Base-by-base conservation (phyloP, 2,888 invertebrate species). In the Acholoe squamosa region DNA sequence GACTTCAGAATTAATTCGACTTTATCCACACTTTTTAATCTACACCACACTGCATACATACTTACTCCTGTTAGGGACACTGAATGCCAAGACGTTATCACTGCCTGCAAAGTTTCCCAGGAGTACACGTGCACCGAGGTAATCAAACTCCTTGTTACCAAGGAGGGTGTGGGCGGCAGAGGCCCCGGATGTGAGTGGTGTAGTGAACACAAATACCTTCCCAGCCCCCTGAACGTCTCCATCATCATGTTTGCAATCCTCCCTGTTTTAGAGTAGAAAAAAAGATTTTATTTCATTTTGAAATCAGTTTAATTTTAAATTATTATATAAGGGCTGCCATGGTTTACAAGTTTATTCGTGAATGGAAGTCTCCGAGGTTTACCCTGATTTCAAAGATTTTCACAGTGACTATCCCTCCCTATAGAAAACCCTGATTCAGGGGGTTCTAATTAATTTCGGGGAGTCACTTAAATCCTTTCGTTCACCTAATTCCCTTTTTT, bases 221-320 rank as follows among this genome's bases (percentile, higher is more conserved):
- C 92, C 92, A 19, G 84, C 92, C 7, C 90, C 71, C 71, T 91
- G 91, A n/a, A 90, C 34, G 71, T 91, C 88, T 28, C 31, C 67
- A 28, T 7, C 3, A n/a, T 80, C 31, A 51, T 51, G 84, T 3
- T 19, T 54, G 52, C 91, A 91, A 31, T 90, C 89, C 28, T 54
- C 84, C 84, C 91, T 91, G 76, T 22, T 22, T 33, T 34, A 5
- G 3, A 76, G 0, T 76, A 25, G 25, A 28, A 1, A 76, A 76
- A 3, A 3, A 43, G 43, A 43, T 7, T n/a, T n/a, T 54, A 14
- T 14, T 54, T 19, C 19, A 54, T 54, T 61, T 61, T 61, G 61
- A n/a, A n/a, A 71, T 25, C 76, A 43, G 43, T 43, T 43, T 43
- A 43, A 10, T 10, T 43, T 43, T 43, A n/a, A n/a, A 43, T 43